phyloP scores from a whole-genome alignment of 1,140 invertebrate genomes.

The Meloidogyne exigua region DNA sequence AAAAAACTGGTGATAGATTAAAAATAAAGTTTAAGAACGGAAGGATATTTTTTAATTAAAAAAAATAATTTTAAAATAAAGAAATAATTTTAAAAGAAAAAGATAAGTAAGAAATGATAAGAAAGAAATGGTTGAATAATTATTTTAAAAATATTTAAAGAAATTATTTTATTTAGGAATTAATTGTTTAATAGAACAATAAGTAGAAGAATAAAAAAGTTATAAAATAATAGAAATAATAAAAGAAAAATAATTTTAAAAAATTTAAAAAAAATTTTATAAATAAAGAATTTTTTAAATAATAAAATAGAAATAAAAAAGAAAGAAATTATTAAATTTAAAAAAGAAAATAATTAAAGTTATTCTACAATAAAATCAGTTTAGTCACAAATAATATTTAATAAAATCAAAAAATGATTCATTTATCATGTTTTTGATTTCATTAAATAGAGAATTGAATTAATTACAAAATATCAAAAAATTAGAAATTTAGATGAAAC shows the following conservation, averaged over 20 bases:
- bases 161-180: background rate
- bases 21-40: background rate
- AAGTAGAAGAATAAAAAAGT: no score
- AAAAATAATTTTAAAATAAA: background rate
- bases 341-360: background rate
- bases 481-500: background rate
- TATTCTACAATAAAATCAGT: background rate
- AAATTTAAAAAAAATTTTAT: background rate
- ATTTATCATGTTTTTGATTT: background rate
- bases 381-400: background rate
- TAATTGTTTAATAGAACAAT: background rate
- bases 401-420: background rate
- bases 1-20: background rate
- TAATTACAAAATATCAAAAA: background rate
- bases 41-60: background rate
- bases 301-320: background rate
- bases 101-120: background rate
- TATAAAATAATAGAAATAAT: no score
- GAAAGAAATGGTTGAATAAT: background rate
- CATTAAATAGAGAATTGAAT: background rate
- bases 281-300: background rate
- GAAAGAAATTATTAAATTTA: background rate
- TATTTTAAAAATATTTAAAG: slow-evolving; percentile 5
- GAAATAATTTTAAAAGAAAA: background rate
- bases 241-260: no score